phyloP scores from a whole-genome alignment of 2,888 invertebrate species.

The Pheosia tremula region DNA sequence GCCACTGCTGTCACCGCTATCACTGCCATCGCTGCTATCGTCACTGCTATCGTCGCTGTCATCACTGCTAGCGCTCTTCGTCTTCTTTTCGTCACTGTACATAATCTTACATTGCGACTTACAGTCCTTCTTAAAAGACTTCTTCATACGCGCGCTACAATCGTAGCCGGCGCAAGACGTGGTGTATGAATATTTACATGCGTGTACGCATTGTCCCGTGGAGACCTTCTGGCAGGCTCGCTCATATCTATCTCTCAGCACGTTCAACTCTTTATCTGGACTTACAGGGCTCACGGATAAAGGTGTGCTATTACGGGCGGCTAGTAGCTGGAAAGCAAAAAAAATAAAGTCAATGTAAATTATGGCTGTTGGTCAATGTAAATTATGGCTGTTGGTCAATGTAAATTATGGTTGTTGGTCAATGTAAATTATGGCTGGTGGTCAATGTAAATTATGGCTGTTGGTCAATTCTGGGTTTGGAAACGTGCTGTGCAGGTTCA shows the following conservation, averaged over 20 bases:
- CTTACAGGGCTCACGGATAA: neutral
- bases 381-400: too few species aligned
- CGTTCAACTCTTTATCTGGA: constrained; percentile 23
- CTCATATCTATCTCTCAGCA: constrained; percentile 54
- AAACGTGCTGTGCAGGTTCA: too few species aligned
- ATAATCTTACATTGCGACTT: constrained; percentile 39
- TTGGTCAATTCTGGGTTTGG: too few species aligned
- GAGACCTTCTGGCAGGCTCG: constrained; percentile 48
- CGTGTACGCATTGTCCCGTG: constrained; percentile 42
- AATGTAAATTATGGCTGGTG: too few species aligned
- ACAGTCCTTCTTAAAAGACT: constrained; percentile 42
- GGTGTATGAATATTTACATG: constrained; percentile 38
- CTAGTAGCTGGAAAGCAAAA: constrained; percentile 16
- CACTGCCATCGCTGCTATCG: constrained; percentile 5
- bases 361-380: too few species aligned
- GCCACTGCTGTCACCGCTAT: constrained; percentile 3
- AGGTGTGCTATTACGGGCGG: constrained; percentile 8
- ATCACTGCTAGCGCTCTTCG: neutral
- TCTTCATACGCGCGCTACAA: constrained; percentile 36
- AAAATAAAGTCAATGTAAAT: neutral
- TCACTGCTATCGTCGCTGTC: constrained; percentile 14
- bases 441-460: too few species aligned
- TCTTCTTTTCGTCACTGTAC: constrained; percentile 19
- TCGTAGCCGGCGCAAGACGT: constrained; percentile 36
- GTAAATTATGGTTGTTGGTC: too few species aligned